phyloP scores from a whole-genome alignment of 2,797 vertebrate genomes.

The Halcyon badia region DNA sequence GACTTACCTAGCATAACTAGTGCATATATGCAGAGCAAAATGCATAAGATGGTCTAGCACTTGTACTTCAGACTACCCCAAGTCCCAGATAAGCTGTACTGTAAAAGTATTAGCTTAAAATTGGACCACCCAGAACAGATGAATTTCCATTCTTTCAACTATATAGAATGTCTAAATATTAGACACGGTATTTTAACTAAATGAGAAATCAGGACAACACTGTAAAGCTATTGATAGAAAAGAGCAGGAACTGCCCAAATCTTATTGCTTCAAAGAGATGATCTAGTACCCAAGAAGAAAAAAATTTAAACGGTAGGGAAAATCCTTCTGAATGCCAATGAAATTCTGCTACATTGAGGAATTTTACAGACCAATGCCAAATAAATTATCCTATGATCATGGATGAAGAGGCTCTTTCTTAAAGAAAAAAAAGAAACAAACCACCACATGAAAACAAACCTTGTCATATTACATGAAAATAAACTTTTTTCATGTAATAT shows the following conservation, averaged over 20 bases:
- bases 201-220: background rate
- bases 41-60: background rate
- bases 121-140: background rate
- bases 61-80: background rate
- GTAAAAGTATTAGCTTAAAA: background rate
- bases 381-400: background rate
- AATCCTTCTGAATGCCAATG: background rate
- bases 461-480: background rate
- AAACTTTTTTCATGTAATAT: background rate
- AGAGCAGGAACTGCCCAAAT: background rate
- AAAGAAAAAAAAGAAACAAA: background rate
- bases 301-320: background rate
- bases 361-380: background rate
- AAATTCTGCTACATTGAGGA: background rate
- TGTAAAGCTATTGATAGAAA: background rate
- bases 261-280: background rate
- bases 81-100: background rate
- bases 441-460: background rate
- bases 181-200: background rate
- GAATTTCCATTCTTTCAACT: background rate
- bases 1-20: background rate
- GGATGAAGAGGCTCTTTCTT: background rate
- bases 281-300: background rate
- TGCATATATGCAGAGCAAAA: background rate
- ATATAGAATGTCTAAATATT: background rate